phyloP scores from a whole-genome alignment of 2,888 invertebrate genomes.

The Pilophorus perplexus region DNA sequence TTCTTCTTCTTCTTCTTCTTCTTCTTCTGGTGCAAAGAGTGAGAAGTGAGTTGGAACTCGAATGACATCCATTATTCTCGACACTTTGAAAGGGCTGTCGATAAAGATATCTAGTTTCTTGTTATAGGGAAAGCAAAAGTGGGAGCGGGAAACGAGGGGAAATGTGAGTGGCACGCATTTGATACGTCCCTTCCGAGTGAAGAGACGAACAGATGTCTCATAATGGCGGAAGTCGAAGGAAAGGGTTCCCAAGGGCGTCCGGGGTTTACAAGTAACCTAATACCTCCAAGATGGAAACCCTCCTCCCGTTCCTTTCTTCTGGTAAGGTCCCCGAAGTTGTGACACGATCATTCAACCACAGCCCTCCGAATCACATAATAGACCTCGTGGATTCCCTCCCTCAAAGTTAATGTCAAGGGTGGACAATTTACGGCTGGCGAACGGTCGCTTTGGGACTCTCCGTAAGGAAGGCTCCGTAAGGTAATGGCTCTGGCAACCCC shows the following conservation, averaged over 20 bases:
- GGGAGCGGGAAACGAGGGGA: conserved; percentile 5
- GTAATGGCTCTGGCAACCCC: conserved; percentile 12
- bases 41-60: too few relatives aligned
- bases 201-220: background rate
- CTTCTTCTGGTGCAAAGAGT: too few relatives aligned
- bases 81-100: conserved; percentile 8
- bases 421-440: conserved; percentile 23
- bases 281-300: conserved; percentile 12
- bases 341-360: conserved; percentile 33
- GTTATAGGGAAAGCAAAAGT: conserved; percentile 24
- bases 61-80: background rate
- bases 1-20: too few relatives aligned
- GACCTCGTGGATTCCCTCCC: background rate
- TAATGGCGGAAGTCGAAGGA: conserved; percentile 23
- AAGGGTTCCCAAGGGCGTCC: conserved; percentile 8
- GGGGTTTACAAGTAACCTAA: conserved; percentile 30
- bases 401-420: conserved; percentile 11
- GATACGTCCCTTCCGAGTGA: too few relatives aligned
- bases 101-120: conserved; percentile 25
- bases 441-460: conserved; percentile 5
- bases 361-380: conserved; percentile 24
- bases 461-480: background rate
- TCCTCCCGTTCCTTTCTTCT: too few relatives aligned
- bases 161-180: conserved; percentile 28
- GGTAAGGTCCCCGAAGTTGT: conserved; percentile 22